phyloP scores from a whole-genome alignment of 2,797 vertebrate species.

The Lutjanus argentimaculatus region DNA sequence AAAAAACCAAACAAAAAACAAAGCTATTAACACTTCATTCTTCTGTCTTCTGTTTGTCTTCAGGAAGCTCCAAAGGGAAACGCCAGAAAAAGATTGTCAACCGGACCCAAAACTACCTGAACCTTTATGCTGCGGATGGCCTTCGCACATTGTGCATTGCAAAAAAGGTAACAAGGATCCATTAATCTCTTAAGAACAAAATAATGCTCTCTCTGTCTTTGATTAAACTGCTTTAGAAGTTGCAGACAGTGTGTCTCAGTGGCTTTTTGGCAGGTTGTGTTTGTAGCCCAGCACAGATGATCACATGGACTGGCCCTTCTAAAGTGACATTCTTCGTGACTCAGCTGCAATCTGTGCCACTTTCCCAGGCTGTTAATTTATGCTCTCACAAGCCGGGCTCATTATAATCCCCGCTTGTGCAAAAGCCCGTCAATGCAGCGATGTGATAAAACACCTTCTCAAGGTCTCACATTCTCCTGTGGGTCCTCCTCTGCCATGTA shows the following conservation, averaged over 20 bases:
- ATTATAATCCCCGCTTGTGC: constrained; percentile 59
- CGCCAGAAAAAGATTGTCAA: constrained; percentile 93
- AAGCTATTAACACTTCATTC: constrained; percentile 17
- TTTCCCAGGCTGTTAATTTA: constrained; percentile 78
- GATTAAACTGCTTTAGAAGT: constrained; percentile 19
- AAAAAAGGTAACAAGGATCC: constrained; percentile 89
- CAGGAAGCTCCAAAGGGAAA: constrained; percentile 91
- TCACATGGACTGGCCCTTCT: constrained; percentile 56
- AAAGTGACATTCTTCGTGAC: constrained; percentile 74
- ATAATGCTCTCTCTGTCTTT: constrained; percentile 5
- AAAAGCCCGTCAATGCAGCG: constrained; percentile 38
- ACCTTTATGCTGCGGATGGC: constrained; percentile 94
- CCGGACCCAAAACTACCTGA: constrained; percentile 96
- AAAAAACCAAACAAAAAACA: constrained; percentile 5
- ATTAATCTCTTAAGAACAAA: constrained; percentile 14
- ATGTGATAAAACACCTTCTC: constrained; percentile 68
- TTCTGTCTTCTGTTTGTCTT: constrained; percentile 6
- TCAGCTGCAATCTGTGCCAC: constrained; percentile 77
- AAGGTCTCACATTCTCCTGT: constrained; percentile 59
- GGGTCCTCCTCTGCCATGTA: constrained; percentile 36
- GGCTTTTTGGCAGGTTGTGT: constrained; percentile 42
- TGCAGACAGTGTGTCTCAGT: constrained; percentile 33
- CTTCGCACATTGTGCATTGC: constrained; percentile 97
- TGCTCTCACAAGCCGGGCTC: constrained; percentile 67
- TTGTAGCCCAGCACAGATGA: constrained; percentile 65